Evolutionary conservation across 2,113 vertebrate genomes (phyloP), one percentile per base, ranked within the genome.

Genomic region (Diglossa brunneiventris): DNA sequence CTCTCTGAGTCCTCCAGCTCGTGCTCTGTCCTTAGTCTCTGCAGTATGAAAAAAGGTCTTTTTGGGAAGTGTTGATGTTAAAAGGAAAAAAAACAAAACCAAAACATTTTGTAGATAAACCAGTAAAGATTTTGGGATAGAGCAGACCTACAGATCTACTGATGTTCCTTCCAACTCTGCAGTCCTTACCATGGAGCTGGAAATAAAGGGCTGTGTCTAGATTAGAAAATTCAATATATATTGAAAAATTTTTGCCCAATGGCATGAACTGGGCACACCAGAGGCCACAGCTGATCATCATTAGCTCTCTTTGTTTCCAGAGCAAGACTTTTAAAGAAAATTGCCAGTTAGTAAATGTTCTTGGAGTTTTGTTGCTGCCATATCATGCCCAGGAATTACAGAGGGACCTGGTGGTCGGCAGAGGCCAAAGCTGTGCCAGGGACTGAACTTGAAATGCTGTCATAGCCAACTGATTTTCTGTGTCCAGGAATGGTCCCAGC

Each of bases 261-360:
- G 10, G 46, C 4, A 19, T 26, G 35, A 80, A 31, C 1, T 53
- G 4, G 20, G 10, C 35, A 42, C 12, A 20, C 7, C 66, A 59
- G 17, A 68, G n/a, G 27, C 2, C 19, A 11, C 0, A 0, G 5
- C 20, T 76, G 33, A 77, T 44, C 21, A 37, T 41, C 42, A 23
- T 15, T 17, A 70, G 2, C 8, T 44, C 3, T 31, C 12, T 24
- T 41, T 62, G 6, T 35, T 52, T 79, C 28, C 10, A 58, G 37
- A 69, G 53, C 6, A 75, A 49, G 16, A 35, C 8, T 18, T 8
- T 82, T 7, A 26, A 47, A 17, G 6, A 14, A 64, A 76, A 61
- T 35, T 52, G 4, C 7, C 33, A 42, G 6, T 50, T 63, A 50
- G 23, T 14, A 42, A 67, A n/a, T 16, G 4, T 27, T 35, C 3